These are phyloP conservation scores for Coptotermes formosanus DNA, from an alignment of 1,140 invertebrate species.

Conservation along the genomic window DNA sequence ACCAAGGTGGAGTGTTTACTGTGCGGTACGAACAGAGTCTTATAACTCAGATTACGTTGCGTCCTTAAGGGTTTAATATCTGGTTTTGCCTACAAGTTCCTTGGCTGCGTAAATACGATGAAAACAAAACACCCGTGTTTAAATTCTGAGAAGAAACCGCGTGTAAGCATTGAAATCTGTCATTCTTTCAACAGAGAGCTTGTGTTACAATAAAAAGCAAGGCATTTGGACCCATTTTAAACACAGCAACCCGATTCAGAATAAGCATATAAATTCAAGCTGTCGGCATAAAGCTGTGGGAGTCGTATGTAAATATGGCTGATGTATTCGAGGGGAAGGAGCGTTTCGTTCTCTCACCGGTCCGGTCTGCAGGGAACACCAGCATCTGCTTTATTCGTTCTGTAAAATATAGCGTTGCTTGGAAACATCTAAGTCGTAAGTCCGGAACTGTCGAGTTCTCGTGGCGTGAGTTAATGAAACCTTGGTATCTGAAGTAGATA, in stretches of 20 bases:
- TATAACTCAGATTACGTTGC: too few species aligned
- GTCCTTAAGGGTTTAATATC: too few species aligned
- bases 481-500: too few species aligned
- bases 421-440: not conserved
- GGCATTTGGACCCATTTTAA: not conserved
- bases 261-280: not conserved
- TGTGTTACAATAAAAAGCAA: not conserved
- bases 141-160: not conserved
- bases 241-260: not conserved
- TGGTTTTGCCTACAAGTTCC: too few species aligned
- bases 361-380: not conserved
- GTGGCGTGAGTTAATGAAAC: too few species aligned
- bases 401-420: not conserved
- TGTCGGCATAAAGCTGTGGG: not conserved
- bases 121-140: not conserved
- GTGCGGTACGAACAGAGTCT: too few species aligned
- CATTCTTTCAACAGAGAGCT: not conserved
- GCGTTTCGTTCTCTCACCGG: not conserved
- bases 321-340: not conserved
- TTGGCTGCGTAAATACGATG: too few species aligned
- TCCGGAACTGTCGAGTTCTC: not conserved
- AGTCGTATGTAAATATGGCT: slow-evolving; percentile 12
- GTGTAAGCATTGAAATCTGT: not conserved
- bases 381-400: not conserved
- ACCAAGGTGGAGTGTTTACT: too few species aligned